Base-by-base conservation (phyloP, 2,113 vertebrate species). In the Arenaria interpres region DNA sequence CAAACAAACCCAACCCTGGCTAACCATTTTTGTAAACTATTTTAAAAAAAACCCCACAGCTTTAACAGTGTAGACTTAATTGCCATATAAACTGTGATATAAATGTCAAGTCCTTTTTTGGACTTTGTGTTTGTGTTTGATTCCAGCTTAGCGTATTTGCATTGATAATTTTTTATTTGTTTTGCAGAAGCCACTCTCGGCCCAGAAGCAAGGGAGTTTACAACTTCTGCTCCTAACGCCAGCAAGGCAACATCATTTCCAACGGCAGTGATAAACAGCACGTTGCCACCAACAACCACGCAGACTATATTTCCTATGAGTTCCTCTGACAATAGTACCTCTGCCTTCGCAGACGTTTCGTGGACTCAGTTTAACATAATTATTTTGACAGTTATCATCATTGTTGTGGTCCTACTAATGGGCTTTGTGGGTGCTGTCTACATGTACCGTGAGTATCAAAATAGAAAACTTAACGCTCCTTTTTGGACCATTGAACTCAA, bases 401-500 rank as follows among this genome's bases (percentile, higher is more conserved):
- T 99, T 17, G 98, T 99, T 59, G 99, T 99, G 90, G 98, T 99
- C 88, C 97, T 99, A 6, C 98, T 99, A 24, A 99, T 99, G 98
- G 99, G 99, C 83, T 99, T 99, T 57, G 99, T 99, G 56, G 99
- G 99, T 14, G 99, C 98, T 4, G 99, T 99, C n/a, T 99, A 99
- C 95, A 99, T 98, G 87, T 99, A 99, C 97, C 98, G 99, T 23
- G 99, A 99, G 93, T 99, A 99, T 96, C 99, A 99, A 95, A 99
- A 99, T 98, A 97, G 99, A 94, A 99, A 99, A 94, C 99, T 99
- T 22, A 99, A 99, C 0, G 99, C 99, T 45, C 99, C 99, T n/a
- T 99, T 99, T 97, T 99, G 99, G 99, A 99, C 99, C 98, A 99
- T 99, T 82, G 99, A 99, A 84, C 98, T 99, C 89, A 99, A 99